phyloP scores from a whole-genome alignment of 1,140 invertebrate genomes.

The Nebria ingens region DNA sequence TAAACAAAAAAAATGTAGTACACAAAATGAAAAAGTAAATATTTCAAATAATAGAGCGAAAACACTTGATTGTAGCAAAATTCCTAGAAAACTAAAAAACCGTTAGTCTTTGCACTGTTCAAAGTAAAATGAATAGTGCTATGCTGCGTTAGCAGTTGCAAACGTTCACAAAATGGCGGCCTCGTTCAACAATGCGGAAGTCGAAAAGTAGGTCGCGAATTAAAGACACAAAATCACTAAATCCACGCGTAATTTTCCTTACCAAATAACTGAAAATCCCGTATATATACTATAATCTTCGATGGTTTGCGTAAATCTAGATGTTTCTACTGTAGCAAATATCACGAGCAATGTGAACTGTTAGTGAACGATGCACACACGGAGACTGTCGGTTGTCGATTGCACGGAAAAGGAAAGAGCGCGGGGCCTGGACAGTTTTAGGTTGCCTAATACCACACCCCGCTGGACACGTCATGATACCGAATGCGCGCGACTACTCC shows the following conservation, averaged over 20 bases:
- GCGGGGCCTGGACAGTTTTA: neutral
- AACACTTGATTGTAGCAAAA: too few relatives aligned
- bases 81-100: too few relatives aligned
- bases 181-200: neutral
- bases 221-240: neutral
- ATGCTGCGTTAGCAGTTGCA: too few relatives aligned
- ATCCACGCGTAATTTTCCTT: neutral
- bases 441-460: neutral
- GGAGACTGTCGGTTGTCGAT: neutral
- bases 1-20: too few relatives aligned
- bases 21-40: too few relatives aligned
- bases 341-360: too few relatives aligned
- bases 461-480: neutral
- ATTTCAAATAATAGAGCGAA: too few relatives aligned
- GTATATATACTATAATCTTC: neutral
- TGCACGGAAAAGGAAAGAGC: neutral
- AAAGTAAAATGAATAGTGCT: too few relatives aligned
- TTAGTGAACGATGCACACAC: neutral
- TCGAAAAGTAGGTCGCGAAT: neutral
- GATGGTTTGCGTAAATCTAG: neutral
- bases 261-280: neutral
- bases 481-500: neutral
- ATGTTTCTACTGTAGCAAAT: neutral
- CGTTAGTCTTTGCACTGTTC: too few relatives aligned
- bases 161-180: neutral